phyloP scores from a whole-genome alignment of 1,140 invertebrate species.

The Drosophila parabipectinata region DNA sequence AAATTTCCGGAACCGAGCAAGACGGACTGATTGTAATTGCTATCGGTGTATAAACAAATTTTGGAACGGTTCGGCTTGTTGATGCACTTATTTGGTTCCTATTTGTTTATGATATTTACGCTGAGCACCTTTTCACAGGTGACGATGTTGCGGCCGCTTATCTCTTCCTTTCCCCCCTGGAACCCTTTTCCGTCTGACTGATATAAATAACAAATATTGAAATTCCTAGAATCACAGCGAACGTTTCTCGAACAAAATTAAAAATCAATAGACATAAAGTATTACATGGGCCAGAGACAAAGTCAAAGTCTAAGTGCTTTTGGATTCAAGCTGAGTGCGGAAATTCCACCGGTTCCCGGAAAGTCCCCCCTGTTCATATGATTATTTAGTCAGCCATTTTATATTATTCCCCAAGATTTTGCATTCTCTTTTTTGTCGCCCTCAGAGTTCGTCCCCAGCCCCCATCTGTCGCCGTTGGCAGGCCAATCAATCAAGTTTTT shows the following conservation, averaged over 20 bases:
- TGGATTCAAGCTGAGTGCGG: conserved; percentile 15
- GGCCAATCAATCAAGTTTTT: conserved; percentile 55
- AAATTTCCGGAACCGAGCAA: conserved; percentile 37
- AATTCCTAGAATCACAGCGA: conserved; percentile 34
- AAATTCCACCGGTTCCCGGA: conserved; percentile 3
- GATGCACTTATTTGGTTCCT: conserved; percentile 10
- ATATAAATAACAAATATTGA: conserved; percentile 54
- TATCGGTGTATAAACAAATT: conserved; percentile 51
- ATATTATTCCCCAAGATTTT: conserved; percentile 17
- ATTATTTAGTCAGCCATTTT: conserved; percentile 26
- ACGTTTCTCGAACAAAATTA: conserved; percentile 26
- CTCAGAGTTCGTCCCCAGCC: neutral
- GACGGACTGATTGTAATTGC: conserved; percentile 41
- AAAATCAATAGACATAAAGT: conserved; percentile 23
- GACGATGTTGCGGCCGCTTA: conserved; percentile 34
- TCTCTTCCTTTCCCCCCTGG: conserved; percentile 6
- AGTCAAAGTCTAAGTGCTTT: conserved; percentile 35
- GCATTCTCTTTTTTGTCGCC: conserved; percentile 21
- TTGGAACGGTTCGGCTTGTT: conserved; percentile 10
- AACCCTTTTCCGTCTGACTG: conserved; percentile 5
- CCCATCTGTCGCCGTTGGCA: conserved; percentile 20
- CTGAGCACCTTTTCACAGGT: conserved; percentile 41
- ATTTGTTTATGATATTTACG: conserved; percentile 50
- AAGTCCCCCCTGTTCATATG: conserved; percentile 6
- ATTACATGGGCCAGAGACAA: conserved; percentile 25